These are phyloP conservation scores for Dallia pectoralis DNA, from an alignment of 2,797 vertebrate genomes.

Conservation along the genomic window DNA sequence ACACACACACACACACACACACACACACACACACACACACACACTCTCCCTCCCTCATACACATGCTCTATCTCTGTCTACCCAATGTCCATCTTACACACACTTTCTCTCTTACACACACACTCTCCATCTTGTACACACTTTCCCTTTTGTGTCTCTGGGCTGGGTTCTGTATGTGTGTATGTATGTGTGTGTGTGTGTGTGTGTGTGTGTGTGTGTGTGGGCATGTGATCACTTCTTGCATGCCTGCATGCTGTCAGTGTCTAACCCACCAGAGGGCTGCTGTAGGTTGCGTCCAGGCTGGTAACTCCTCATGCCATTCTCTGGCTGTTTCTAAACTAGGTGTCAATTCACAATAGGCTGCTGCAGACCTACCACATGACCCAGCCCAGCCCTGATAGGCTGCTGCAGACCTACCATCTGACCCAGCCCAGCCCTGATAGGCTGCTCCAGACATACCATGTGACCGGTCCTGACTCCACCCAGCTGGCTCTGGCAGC, in stretches of 20 bases:
- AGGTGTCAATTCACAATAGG: constrained; percentile 99
- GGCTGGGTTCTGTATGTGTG: constrained; percentile 44
- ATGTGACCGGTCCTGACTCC: constrained; percentile 80
- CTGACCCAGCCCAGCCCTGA: constrained; percentile 82
- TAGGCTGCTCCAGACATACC: constrained; percentile 66
- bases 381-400: constrained; percentile 77
- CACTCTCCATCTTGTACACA: constrained; percentile 16
- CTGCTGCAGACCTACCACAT: constrained; percentile 99
- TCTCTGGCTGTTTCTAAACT: constrained; percentile 99
- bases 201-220: constrained; percentile 7
- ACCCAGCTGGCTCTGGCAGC: constrained; percentile 80
- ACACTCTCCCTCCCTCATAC: not conserved
- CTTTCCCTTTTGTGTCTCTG: constrained; percentile 22
- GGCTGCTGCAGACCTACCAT: constrained; percentile 69
- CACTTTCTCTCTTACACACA: constrained; percentile 8
- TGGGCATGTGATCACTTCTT: constrained; percentile 51
- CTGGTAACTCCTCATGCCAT: constrained; percentile 96
- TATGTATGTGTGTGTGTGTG: constrained; percentile 28
- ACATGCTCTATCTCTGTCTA: not conserved
- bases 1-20: constrained; percentile 20
- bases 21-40: not conserved
- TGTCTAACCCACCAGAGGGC: constrained; percentile 63
- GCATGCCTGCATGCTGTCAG: constrained; percentile 61
- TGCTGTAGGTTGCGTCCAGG: constrained; percentile 86
- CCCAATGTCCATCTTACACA: constrained; percentile 25